phyloP scores from a whole-genome alignment of 2,113 vertebrate species.

The Grantiella picta region DNA sequence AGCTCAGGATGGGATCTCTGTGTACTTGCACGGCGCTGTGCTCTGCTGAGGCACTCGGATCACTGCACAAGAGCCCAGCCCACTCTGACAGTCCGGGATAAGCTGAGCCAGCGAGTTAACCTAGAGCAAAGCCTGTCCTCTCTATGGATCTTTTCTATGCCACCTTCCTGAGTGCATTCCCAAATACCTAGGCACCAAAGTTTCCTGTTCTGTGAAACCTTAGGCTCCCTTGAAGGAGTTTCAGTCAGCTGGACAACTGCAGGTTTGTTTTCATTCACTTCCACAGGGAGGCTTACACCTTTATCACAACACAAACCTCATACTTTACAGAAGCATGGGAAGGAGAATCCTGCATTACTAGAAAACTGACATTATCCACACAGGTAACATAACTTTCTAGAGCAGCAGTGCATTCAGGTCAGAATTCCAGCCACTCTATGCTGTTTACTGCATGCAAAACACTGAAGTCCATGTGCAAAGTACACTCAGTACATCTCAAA shows the following conservation, averaged over 20 bases:
- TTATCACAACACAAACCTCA: not conserved
- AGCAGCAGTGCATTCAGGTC: not conserved
- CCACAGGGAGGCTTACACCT: not conserved
- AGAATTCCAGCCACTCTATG: not conserved
- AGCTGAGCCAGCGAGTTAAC: not conserved
- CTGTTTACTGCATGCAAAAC: not conserved
- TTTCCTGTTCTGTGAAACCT: not conserved
- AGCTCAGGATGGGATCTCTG: not conserved
- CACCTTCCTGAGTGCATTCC: not conserved
- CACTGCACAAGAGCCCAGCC: not conserved
- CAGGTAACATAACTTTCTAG: not conserved
- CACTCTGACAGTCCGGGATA: not conserved
- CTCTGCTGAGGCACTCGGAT: not conserved
- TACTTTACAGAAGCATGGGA: not conserved
- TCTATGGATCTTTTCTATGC: rapidly evolving
- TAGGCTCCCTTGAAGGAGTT: not conserved
- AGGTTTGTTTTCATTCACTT: not conserved
- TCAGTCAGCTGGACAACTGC: not conserved
- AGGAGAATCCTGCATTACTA: not conserved
- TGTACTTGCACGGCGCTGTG: not conserved
- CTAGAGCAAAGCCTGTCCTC: not conserved
- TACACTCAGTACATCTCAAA: not conserved
- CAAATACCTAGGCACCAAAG: not conserved
- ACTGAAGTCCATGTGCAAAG: not conserved
- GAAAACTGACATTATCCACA: not conserved